These are phyloP conservation scores for Alviniconcha marisindica DNA, from an alignment of 1,140 invertebrate genomes.

Conservation along the genomic window DNA sequence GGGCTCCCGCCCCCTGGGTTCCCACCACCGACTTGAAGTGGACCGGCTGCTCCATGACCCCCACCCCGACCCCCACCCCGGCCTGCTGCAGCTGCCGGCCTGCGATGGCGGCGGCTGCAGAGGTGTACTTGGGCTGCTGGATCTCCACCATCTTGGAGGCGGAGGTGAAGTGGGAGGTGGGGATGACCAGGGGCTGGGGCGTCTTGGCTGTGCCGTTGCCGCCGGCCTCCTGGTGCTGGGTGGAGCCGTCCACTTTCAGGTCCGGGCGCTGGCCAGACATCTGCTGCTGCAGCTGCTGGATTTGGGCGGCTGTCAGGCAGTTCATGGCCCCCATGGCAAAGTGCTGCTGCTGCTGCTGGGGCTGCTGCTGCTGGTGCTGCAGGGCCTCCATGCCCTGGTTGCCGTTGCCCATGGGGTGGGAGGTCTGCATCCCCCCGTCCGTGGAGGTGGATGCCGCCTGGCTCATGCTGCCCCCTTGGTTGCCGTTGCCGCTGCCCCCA, in stretches of 20 bases:
- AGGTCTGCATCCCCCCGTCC: constrained; percentile 24
- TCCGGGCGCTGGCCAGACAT: too few relatives aligned
- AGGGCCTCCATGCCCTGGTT: constrained; percentile 8
- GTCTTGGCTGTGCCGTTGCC: constrained; percentile 8
- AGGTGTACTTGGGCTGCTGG: constrained; percentile 35
- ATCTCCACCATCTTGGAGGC: constrained; percentile 30
- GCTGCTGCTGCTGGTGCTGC: constrained; percentile 18
- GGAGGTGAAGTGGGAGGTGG: constrained; percentile 34
- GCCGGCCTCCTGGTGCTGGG: constrained; percentile 25
- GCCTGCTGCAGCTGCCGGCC: constrained; percentile 28
- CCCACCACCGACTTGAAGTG: constrained; percentile 40
- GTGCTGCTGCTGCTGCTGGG: constrained; percentile 24
- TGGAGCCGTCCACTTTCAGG: constrained; percentile 20
- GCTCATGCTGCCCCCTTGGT: background rate
- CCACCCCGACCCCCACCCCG: constrained; percentile 27
- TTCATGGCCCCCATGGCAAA: constrained; percentile 38
- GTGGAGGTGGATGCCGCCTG: background rate
- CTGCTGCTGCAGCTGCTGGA: constrained; percentile 38
- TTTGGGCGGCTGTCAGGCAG: constrained; percentile 29
- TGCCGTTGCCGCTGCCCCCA: background rate
- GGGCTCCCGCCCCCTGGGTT: constrained; percentile 23
- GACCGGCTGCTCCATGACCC: constrained; percentile 37
- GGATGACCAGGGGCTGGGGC: constrained; percentile 31
- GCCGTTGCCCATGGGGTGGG: constrained; percentile 21
- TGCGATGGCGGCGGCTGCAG: constrained; percentile 33